Evolutionary conservation across 2,797 vertebrate genomes (phyloP).

Genomic region (Liparis tanakae): DNA sequence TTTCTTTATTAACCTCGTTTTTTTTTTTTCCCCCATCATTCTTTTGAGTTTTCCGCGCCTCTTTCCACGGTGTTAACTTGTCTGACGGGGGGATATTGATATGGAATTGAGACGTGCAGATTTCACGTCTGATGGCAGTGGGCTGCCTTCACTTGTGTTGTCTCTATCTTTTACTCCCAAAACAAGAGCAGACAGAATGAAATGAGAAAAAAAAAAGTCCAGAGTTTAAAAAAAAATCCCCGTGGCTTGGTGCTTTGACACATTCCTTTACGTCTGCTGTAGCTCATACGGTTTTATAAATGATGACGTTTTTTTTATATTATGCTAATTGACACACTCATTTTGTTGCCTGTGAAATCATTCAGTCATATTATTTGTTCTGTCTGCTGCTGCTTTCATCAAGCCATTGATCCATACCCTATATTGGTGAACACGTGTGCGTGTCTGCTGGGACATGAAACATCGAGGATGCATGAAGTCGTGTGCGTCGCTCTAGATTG

Average conservation of each 20-base stretch:
- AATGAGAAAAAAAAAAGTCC: too few relatives aligned
- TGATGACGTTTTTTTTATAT: slow-evolving; percentile 1
- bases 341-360: slow-evolving; percentile 22
- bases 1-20: slow-evolving; percentile 38
- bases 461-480: background rate
- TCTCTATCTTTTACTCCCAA: background rate
- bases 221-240: background rate
- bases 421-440: slow-evolving; percentile 15
- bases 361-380: slow-evolving; percentile 11
- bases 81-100: slow-evolving; percentile 23
- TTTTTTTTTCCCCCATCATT: slow-evolving; percentile 26
- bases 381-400: slow-evolving; percentile 21
- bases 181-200: slow-evolving; percentile 2
- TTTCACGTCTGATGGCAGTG: slow-evolving; percentile 1
- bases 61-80: background rate
- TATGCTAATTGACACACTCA: slow-evolving; percentile 27
- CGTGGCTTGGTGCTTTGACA: slow-evolving; percentile 7
- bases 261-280: background rate
- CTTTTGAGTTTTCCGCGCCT: background rate
- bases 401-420: slow-evolving; percentile 12
- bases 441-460: background rate
- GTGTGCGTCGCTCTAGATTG: background rate
- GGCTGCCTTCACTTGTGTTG: background rate
- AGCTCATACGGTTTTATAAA: slow-evolving; percentile 19
- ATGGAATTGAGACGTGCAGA: slow-evolving; percentile 4